Conservation (phyloP, 2,888 invertebrate genomes). For the Chloroclystis v-ata region DNA sequence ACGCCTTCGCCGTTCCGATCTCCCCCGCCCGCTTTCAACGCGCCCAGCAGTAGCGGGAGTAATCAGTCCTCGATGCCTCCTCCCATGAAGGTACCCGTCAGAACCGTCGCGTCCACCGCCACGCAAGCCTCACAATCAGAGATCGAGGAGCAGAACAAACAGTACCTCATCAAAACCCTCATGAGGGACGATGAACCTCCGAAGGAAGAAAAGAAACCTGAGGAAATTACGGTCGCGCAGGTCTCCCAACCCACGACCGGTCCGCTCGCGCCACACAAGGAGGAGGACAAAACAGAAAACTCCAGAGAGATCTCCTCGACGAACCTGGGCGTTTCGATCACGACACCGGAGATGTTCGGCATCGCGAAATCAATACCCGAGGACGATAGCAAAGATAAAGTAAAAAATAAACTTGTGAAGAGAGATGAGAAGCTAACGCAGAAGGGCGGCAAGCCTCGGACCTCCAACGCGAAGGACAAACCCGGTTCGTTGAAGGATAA, state of each 20-base stretch:
- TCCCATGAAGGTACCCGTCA: constrained; percentile 53
- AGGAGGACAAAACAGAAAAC: not conserved
- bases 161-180: constrained; percentile 92
- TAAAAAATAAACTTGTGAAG: constrained; percentile 39
- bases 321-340: constrained; percentile 25
- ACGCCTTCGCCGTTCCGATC: constrained; percentile 27
- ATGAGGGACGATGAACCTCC: constrained; percentile 90
- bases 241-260: constrained; percentile 7
- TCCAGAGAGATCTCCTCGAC: constrained; percentile 2
- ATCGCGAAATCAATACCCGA: constrained; percentile 65
- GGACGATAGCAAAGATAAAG: constrained; percentile 49
- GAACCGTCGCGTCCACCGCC: constrained; percentile 56
- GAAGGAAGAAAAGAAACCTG: constrained; percentile 73
- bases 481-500: constrained; percentile 64
- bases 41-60: constrained; percentile 2
- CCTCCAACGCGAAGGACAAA: constrained; percentile 58
- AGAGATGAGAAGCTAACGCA: constrained; percentile 55
- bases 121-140: constrained; percentile 75
- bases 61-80: constrained; percentile 53
- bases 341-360: constrained; percentile 72
- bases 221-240: constrained; percentile 72
- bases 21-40: constrained; percentile 16
- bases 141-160: constrained; percentile 82
- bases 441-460: constrained; percentile 64
- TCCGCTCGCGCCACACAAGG: too few relatives aligned